These are phyloP conservation scores for Dryobates pubescens DNA, from an alignment of 2,797 vertebrate species.

Conservation along the genomic window DNA sequence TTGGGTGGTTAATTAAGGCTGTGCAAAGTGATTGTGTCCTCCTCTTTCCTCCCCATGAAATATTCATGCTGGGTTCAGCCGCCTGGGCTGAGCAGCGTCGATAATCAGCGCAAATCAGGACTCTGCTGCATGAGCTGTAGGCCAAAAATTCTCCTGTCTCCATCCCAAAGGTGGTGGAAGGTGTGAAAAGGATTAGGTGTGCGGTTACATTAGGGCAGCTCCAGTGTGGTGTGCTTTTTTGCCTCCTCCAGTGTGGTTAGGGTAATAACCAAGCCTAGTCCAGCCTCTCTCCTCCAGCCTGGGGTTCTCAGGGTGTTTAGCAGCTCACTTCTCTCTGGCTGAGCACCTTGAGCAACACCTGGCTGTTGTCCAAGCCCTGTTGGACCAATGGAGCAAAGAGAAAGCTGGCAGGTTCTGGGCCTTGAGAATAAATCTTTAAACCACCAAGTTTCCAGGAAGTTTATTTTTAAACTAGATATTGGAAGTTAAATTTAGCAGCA, in stretches of 20 bases:
- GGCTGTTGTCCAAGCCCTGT: accelerated
- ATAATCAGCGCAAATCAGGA: accelerated
- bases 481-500: not conserved
- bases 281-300: no score
- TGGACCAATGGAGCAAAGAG: accelerated
- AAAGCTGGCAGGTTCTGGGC: not conserved
- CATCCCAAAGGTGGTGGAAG: not conserved
- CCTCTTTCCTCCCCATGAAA: not conserved
- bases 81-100: accelerated
- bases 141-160: not conserved
- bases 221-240: no score
- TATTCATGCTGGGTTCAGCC: not conserved
- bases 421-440: not conserved
- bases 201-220: no score
- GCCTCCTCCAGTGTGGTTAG: accelerated
- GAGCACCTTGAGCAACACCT: not conserved
- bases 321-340: not conserved
- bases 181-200: not conserved
- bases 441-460: not conserved
- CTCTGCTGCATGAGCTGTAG: accelerated
- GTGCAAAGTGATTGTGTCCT: not conserved
- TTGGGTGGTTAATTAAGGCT: not conserved
- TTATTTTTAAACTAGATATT: not conserved
- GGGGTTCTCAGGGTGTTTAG: not conserved
- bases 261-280: not conserved